phyloP scores from a whole-genome alignment of 2,797 vertebrate species.

The Lacerta agilis region DNA sequence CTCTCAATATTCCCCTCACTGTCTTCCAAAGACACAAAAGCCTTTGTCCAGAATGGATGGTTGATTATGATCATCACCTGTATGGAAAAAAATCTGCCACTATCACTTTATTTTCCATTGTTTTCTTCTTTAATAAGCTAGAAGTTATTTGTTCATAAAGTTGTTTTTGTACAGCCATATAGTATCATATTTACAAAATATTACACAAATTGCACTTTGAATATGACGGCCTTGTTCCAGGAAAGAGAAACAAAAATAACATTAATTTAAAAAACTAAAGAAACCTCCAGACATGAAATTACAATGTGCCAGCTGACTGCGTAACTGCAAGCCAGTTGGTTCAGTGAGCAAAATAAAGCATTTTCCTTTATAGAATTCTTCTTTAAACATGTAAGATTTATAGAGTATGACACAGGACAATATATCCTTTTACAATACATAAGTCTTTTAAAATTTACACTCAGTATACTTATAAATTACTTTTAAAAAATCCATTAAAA shows the following conservation, averaged over 20 bases:
- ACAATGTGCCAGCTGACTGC: constrained; percentile 70
- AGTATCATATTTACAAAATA: constrained; percentile 72
- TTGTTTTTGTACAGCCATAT: constrained; percentile 77
- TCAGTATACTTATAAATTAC: constrained; percentile 82
- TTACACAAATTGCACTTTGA: constrained; percentile 79
- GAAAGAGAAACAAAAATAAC: constrained; percentile 23
- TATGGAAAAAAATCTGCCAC: not conserved
- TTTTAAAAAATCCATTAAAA: constrained; percentile 72
- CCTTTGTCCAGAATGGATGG: not conserved
- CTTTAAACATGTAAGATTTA: constrained; percentile 63
- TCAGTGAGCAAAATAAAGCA: constrained; percentile 60
- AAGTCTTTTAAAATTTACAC: constrained; percentile 78
- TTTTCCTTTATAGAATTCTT: constrained; percentile 62
- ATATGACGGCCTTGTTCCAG: constrained; percentile 62
- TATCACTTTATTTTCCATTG: constrained; percentile 57
- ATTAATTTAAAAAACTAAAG: constrained; percentile 9
- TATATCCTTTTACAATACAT: constrained; percentile 79
- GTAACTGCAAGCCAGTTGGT: constrained; percentile 48
- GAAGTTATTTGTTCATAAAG: constrained; percentile 75
- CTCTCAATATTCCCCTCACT: not conserved
- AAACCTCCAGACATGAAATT: constrained; percentile 51
- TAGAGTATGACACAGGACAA: constrained; percentile 75
- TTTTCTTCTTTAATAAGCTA: constrained; percentile 79
- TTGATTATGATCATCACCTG: not conserved
- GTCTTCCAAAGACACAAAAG: not conserved